A percentile compares a stretch with the other conserved stretches of the same genome.
Conservation (phyloP, 2,888 invertebrate genomes). For the Nephrocerus scutellatus region DNA sequence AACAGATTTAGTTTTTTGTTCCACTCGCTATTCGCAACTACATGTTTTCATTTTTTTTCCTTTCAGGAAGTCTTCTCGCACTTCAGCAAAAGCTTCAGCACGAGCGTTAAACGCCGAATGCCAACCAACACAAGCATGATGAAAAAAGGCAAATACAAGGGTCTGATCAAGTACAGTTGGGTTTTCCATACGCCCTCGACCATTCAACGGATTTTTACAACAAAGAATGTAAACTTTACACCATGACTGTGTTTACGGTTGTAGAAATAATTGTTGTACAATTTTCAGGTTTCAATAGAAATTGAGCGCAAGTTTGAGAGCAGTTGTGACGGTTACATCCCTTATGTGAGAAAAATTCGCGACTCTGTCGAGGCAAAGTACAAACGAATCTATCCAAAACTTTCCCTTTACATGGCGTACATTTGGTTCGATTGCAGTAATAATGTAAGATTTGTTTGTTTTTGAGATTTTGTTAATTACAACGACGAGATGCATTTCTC, state of each 20-base stretch:
- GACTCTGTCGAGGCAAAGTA: conserved; percentile 21
- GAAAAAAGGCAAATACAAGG: conserved; percentile 58
- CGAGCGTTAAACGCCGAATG: conserved; percentile 57
- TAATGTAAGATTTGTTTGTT: conserved; percentile 19
- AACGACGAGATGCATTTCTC: conserved; percentile 49
- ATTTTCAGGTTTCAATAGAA: conserved; percentile 26
- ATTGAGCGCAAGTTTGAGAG: conserved; percentile 32
- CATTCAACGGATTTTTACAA: conserved; percentile 68
- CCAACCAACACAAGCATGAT: conserved; percentile 59
- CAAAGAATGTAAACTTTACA: conserved; percentile 35
- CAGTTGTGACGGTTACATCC: conserved; percentile 27
- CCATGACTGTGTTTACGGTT: too few species aligned
- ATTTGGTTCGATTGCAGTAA: conserved; percentile 30
- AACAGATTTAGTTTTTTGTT: conserved; percentile 1
- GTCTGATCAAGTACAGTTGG: conserved; percentile 65
- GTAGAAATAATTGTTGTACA: too few species aligned
- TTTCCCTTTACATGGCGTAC: conserved; percentile 31
- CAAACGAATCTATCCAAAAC: conserved; percentile 32
- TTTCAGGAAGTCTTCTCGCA: conserved; percentile 61
- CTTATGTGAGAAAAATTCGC: conserved; percentile 25
- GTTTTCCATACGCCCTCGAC: conserved; percentile 64
- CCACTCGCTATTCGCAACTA: not conserved
- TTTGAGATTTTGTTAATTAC: conserved; percentile 23
- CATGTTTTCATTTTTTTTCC: conserved; percentile 18
- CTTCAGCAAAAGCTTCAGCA: conserved; percentile 63